These are phyloP conservation scores for Cyclophora albipunctata DNA, from an alignment of 2,888 invertebrate species.

Conservation along the genomic window DNA sequence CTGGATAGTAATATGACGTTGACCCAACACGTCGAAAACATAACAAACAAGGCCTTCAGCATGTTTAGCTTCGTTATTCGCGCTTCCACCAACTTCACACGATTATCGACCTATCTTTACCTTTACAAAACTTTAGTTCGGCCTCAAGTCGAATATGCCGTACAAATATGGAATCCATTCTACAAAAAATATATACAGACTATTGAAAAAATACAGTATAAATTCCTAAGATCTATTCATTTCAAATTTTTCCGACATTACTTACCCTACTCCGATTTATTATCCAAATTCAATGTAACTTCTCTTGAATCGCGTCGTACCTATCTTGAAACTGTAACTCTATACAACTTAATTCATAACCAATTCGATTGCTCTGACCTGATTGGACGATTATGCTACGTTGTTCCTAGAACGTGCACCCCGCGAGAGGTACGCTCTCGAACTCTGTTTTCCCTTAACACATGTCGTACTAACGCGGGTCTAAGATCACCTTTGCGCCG, in stretches of 20 bases:
- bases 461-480: neutral
- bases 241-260: neutral
- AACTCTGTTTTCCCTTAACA: too few species aligned
- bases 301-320: too few species aligned
- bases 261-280: too few species aligned
- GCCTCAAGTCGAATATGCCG: slow-evolving; percentile 17
- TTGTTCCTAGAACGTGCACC: neutral
- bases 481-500: neutral
- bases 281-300: too few species aligned
- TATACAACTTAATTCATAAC: neutral
- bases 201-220: slow-evolving; percentile 5
- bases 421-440: too few species aligned
- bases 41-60: neutral
- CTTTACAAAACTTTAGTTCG: slow-evolving; percentile 5
- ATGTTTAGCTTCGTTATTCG: too few species aligned
- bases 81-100: neutral
- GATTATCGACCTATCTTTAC: neutral
- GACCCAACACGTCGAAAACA: neutral
- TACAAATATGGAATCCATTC: slow-evolving; percentile 10
- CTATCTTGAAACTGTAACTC: neutral
- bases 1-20: slow-evolving; percentile 1
- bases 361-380: neutral
- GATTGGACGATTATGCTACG: neutral
- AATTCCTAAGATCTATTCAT: slow-evolving; percentile 10
- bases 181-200: slow-evolving; percentile 9